Conservation (phyloP, 1,140 invertebrate genomes). For the Trinorchestia longiramus region DNA sequence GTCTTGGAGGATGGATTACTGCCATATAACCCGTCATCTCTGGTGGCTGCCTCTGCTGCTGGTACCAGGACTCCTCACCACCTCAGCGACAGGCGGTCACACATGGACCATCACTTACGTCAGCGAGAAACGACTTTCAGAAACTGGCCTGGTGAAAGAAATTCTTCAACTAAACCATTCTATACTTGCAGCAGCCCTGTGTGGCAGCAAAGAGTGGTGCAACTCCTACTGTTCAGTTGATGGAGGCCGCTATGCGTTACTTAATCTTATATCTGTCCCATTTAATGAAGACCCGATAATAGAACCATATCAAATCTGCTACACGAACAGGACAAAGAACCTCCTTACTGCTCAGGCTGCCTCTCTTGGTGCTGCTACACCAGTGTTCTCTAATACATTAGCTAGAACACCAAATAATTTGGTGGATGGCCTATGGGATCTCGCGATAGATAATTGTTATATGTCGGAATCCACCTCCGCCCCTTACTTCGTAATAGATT, state of each 20-base stretch:
- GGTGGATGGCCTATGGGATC: not conserved
- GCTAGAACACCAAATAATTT: not conserved
- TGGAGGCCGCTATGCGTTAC: not conserved
- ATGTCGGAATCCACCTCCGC: too few relatives aligned
- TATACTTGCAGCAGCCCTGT: not conserved
- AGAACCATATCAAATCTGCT: not conserved
- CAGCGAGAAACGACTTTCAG: not conserved
- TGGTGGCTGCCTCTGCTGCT: not conserved
- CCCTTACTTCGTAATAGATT: not conserved
- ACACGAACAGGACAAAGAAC: slow-evolving; percentile 13
- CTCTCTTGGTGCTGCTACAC: not conserved
- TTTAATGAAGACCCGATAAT: not conserved
- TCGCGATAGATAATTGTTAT: not conserved
- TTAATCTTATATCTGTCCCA: not conserved
- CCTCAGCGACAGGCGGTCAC: not conserved
- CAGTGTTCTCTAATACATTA: not conserved
- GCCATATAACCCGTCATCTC: not conserved
- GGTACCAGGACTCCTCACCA: not conserved
- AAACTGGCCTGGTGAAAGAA: not conserved
- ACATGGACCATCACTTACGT: slow-evolving; percentile 5
- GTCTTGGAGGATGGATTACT: not conserved
- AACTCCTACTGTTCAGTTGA: not conserved
- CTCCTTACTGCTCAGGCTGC: not conserved
- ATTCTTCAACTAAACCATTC: not conserved
- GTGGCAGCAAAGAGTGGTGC: not conserved